Base-by-base conservation (phyloP, 2,888 invertebrate species). In the Macrostomum cliftonense region DNA sequence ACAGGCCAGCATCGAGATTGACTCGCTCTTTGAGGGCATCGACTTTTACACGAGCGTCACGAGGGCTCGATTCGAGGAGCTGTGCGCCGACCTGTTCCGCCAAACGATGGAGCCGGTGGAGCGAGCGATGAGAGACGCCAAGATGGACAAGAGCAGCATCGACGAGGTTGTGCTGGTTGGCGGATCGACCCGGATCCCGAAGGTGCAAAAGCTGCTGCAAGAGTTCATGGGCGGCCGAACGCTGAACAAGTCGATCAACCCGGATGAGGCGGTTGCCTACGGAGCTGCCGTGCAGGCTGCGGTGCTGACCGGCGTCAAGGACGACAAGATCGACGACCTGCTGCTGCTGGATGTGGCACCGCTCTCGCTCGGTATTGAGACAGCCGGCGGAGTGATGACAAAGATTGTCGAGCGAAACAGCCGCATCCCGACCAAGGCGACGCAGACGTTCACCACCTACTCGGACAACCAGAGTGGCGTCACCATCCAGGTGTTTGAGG, bases 21-120 rank as follows among this genome's bases (percentile, higher is more conserved):
- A 93, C 68, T 88, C 89, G 1, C 77, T 93, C 49, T 87, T 78
- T 62, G 89, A 93, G 70, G 91, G 91, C 55, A 81, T 87, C 58
- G 93, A 97, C 70, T 93, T 88, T 76, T 88, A 89, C 74, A 87
- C 89, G 0, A 83, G 81, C 46, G 83, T 95, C 67, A 89, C 91
- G n/a, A 77, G 91, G 61, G 93, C 93, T 52, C 79, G 89, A 62
- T 97, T 97, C 70, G 95, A 97, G 71, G 93, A 95, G 69, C 75
- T 97, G 63, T 86, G 87, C 70, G 83, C 87, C 12, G 93, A 95
- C 71, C 76, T 95, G 57, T 93, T 97, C 81, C 78, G 89, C 56
- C 81, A 82, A 53, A 93, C 93, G 53, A 79, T 97, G 77, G 88
- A 89, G 63, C 91, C 91, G 5, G 93, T 95, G 0, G 91, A 95